A percentile compares a stretch with the other conserved stretches of the same genome.
Evolutionary conservation across 1,140 invertebrate species (phyloP).

Genomic region (Pinna nobilis): DNA sequence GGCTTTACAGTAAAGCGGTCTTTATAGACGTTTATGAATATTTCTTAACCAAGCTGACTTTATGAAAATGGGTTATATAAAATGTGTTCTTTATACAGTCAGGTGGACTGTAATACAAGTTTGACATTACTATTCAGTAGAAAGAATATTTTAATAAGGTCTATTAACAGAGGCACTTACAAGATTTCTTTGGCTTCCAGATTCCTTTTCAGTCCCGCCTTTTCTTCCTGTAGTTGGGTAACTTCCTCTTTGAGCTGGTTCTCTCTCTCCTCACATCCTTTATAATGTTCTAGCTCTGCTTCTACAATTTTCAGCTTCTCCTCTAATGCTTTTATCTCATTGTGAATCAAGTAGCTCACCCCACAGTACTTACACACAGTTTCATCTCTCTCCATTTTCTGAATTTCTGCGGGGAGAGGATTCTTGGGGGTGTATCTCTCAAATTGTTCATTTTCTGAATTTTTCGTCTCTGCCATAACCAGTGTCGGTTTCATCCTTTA

Average conservation of each 20-base stretch:
- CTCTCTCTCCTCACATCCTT: conserved; percentile 59
- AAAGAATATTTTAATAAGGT: conserved; percentile 27
- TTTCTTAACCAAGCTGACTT: no score
- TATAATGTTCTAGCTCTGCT: conserved; percentile 58
- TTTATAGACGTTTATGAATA: no score
- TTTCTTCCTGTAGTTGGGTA: conserved; percentile 37
- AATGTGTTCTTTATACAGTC: no score
- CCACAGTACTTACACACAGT: conserved; percentile 74
- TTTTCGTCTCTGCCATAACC: conserved; percentile 34
- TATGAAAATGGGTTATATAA: no score
- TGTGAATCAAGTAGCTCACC: conserved; percentile 74
- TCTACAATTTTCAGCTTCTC: conserved; percentile 61
- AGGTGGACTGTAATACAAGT: no score
- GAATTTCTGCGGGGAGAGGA: conserved; percentile 70
- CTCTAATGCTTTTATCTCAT: conserved; percentile 73
- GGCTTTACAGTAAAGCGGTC: no score
- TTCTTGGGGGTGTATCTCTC: conserved; percentile 64
- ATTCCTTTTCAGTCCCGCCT: conserved; percentile 34
- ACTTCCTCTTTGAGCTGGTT: conserved; percentile 50
- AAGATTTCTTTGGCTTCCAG: conserved; percentile 41
- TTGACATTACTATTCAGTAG: conserved; percentile 24
- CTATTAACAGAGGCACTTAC: conserved; percentile 33
- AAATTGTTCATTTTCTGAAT: conserved; percentile 47
- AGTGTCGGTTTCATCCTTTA: conserved; percentile 17
- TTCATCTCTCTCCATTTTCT: conserved; percentile 67